Percentiles rank a stretch among this genome's conserved stretches.
Evolutionary conservation across 2,797 vertebrate genomes (phyloP).

Genomic region (Rhinichthys osculus): DNA sequence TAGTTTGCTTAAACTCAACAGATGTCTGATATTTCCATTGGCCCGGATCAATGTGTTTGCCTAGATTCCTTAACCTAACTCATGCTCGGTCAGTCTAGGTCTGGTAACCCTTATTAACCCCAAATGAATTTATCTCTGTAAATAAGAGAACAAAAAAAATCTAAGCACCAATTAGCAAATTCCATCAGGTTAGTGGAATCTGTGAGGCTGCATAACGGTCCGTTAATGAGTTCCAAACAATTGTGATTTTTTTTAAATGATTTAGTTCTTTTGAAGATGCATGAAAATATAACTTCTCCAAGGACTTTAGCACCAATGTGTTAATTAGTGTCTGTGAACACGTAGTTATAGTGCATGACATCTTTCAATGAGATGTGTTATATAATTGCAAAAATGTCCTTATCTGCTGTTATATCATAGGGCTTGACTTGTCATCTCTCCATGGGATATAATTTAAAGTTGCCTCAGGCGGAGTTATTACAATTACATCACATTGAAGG

Average conservation of each 20-base stretch:
- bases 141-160: slow-evolving; percentile 18
- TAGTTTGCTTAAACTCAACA: slow-evolving; percentile 38
- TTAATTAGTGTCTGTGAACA: slow-evolving; percentile 12
- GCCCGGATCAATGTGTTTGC: slow-evolving; percentile 47
- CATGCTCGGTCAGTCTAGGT: slow-evolving; percentile 20
- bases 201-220: slow-evolving; percentile 18
- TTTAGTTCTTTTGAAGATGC: background rate
- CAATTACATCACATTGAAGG: slow-evolving; percentile 27
- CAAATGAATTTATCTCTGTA: slow-evolving; percentile 33
- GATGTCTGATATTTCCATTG: slow-evolving; percentile 52
- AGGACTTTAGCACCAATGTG: background rate
- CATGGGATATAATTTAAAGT: slow-evolving; percentile 14
- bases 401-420: slow-evolving; percentile 40
- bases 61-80: slow-evolving; percentile 33
- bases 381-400: slow-evolving; percentile 24
- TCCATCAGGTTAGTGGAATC: slow-evolving; percentile 26
- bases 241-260: background rate
- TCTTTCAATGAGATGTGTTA: slow-evolving; percentile 28
- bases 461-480: slow-evolving; percentile 26
- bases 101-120: slow-evolving; percentile 21
- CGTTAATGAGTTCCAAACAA: slow-evolving; percentile 23
- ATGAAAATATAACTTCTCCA: background rate
- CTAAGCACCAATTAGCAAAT: slow-evolving; percentile 38
- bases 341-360: slow-evolving; percentile 4
- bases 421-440: slow-evolving; percentile 32